A percentile compares a stretch with the other conserved stretches of the same genome.
These are phyloP conservation scores for Caenorhabditis doughertyi DNA, from an alignment of 2,888 invertebrate genomes.

Conservation along the genomic window DNA sequence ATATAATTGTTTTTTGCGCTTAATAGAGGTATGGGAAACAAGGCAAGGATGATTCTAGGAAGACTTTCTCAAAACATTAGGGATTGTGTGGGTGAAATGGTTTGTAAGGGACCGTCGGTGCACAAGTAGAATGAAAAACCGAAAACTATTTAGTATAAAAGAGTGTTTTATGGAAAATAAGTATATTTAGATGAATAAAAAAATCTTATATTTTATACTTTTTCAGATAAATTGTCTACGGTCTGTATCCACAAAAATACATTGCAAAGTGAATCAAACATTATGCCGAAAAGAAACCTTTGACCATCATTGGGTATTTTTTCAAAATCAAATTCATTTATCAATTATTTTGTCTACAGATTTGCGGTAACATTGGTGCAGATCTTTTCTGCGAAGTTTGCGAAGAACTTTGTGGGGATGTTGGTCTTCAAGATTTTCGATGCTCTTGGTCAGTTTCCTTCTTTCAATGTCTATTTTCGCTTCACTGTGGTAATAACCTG, in stretches of 20 bases:
- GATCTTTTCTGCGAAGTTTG: constrained; percentile 74
- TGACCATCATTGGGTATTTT: constrained; percentile 65
- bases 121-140: too few species aligned
- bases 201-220: too few species aligned
- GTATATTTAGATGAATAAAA: too few species aligned
- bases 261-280: constrained; percentile 58
- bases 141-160: too few species aligned
- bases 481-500: not conserved
- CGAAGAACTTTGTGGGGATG: constrained; percentile 73
- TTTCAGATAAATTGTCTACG: constrained; percentile 65
- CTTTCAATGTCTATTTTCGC: not conserved
- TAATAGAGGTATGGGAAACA: not conserved
- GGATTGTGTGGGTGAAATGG: too few species aligned
- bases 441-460: constrained; percentile 69
- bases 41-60: not conserved
- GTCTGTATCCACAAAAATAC: constrained; percentile 54
- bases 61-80: not conserved
- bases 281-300: constrained; percentile 42
- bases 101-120: too few species aligned
- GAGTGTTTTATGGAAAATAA: too few species aligned
- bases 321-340: not conserved
- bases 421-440: constrained; percentile 73
- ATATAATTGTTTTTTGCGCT: not conserved
- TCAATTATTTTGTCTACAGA: constrained; percentile 47
- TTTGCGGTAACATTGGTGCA: constrained; percentile 71